Base-by-base conservation (phyloP, 2,797 vertebrate species). In the Chrosomus eos region DNA sequence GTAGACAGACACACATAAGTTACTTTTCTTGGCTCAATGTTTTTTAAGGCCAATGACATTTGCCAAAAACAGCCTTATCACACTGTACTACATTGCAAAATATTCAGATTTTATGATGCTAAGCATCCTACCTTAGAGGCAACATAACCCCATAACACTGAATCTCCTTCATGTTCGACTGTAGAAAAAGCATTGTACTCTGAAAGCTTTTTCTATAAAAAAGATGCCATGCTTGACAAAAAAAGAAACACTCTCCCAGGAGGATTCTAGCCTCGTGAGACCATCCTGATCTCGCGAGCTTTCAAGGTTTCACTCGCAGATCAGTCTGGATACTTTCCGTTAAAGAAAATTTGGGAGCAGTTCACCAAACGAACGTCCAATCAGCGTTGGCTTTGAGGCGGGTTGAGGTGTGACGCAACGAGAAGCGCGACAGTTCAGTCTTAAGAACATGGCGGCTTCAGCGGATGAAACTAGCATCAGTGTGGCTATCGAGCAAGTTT, bases 161-260 rank as follows among this genome's bases (percentile, higher is more conserved):
- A n/a, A 80, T n/a, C 28, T 66, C 18, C 28, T 79, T 79, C 10
- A 70, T 43, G 80, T 60, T 71, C 2, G 10, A 60, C 66, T 68
- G 53, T 14, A 40, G 9, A 5, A 55, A 71, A 71, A n/a, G 5
- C 48, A 81, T 28, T 43, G 31, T 23, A 43, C 33, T 81, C 9
- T 68, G 5, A 81, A 55, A 70, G 45, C 33, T 53, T 45, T 45
- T 38, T 70, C 48, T 43, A 58, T 45, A 81, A 58, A 81, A 43
- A 23, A 43, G 13, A 60, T 0, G 8, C 6, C 23, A 58, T 62
- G 55, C 23, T 48, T 31, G n/a, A 31, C 26, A 64, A 66, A 33
- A 38, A 66, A 33, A 66, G 7, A 36, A 80, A 71, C 19, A 8
- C 51, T 43, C 48, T 58, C 36, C 79, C 33, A 58, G 48, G 9